Evolutionary conservation across 92 coral and sea anemone genomes (phyloP), one percentile per base, ranked within the genome.

Genomic region (Epizoanthus stellaris): DNA sequence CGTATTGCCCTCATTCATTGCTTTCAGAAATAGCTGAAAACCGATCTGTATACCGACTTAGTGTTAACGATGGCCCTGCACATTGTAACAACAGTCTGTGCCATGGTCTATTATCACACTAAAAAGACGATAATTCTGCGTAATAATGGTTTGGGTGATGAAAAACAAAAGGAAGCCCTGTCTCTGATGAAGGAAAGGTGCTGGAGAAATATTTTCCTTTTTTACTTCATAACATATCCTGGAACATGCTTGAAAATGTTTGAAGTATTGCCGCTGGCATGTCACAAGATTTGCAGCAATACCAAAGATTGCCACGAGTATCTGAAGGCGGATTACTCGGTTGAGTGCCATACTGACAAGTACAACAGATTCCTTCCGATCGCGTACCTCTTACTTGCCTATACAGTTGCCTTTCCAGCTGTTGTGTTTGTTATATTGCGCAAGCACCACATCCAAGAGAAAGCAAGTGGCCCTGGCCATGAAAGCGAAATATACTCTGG

Each of bases 201-300:
- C 19, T 86, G 87, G 76, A 89, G 87, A 21, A 30, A 72, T 13
- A 70, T 74, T 20, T 81, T 73, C 75, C 79, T 89, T 25, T 42
- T 89, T 52, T 25, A 73, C 6, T 89, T 86, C 36, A 59, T 81
- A 36, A 85, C 92, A 19, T 89, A 80, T 75, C 92, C 92, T 17
- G 86, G 84, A 82, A 89, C 90, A 25, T 89, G 89, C 79, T 47
- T 80, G 20, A 69, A 72, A 25, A 74, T 89, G 30, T 76, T 89
- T 17, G 76, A 68, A 23, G 49, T 86, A 34, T 67, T 89, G n/a
- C n/a, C n/a, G n/a, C n/a, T n/a, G n/a, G 38, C 80, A 12, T 89
- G 92, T 62, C 92, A 89, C 20, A 74, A 16, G 76, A 81, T 89
- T 54, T 89, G 92, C 65, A 73, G 74, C 45, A 80, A 63, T 63